Evolutionary conservation across 2,888 invertebrate species (phyloP), one percentile per base, ranked within the genome.

Genomic region (Leptogaster cylindrica): DNA sequence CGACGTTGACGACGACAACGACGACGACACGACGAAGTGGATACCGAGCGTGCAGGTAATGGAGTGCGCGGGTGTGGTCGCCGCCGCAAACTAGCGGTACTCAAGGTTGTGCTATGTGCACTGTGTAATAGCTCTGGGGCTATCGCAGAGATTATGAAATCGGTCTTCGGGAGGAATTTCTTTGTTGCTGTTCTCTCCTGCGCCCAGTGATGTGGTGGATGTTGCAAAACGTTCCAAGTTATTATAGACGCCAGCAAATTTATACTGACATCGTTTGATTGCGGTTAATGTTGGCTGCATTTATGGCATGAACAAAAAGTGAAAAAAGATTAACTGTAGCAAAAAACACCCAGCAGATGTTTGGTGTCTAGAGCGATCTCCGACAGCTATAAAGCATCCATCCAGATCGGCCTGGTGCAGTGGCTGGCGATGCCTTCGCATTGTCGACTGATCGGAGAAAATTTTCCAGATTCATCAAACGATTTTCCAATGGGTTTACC

Each of bases 41-140:
- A 64, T 64, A 48, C 48, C 48, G 64, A 48, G 64, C 46, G 46
- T 51, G 51, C 65, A 52, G 52, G 78, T 79, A 80, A 80, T 80
- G 79, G 78, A 80, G 80, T 80, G 80, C 78, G 80, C 80, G 80
- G 80, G 80, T 80, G 80, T 80, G 80, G 79, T 79, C 79, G 78
- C 65, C 27, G 71, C 72, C 73, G 72, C 73, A 71, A 70, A 70
- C 67, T 78, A 78, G 78, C 78, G 78, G 78, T 75, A 77, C 77
- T 77, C 78, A 78, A 78, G 78, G 78, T 78, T 78, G 78, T 76
- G 61, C 65, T 51, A 67, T 68, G 69, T 70, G 66, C 70, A 70
- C 70, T 70, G 63, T 68, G 70, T 65, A 65, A 66, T 65, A 61
- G 68, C 66, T 70, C 39, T 63, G 66, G 64, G 70, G 70, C 70